These are phyloP conservation scores for Abrostola triplasia DNA, from an alignment of 2,888 invertebrate genomes.

Conservation along the genomic window DNA sequence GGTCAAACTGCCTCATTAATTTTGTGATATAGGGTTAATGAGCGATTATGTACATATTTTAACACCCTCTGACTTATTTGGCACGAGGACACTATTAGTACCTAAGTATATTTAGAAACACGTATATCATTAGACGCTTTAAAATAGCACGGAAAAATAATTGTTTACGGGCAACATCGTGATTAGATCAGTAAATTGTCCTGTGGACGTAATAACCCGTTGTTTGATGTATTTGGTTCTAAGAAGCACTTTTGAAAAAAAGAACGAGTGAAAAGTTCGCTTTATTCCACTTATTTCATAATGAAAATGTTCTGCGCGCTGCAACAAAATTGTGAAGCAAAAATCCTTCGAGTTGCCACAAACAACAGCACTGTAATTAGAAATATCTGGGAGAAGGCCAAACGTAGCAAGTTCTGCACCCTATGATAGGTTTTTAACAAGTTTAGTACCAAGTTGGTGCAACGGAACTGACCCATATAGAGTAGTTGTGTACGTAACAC, in stretches of 20 bases:
- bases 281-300: background rate
- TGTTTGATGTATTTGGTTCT: background rate
- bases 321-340: constrained; percentile 4
- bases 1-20: constrained; percentile 5
- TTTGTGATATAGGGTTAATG: constrained; percentile 6
- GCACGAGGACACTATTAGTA: background rate
- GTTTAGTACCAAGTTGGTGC: constrained; percentile 47
- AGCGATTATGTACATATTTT: constrained; percentile 4
- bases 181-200: background rate
- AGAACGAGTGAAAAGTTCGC: background rate
- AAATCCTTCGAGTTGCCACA: constrained; percentile 19
- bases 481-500: constrained; percentile 35
- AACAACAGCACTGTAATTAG: constrained; percentile 37
- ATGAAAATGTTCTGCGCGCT: background rate
- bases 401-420: constrained; percentile 40
- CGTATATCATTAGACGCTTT: constrained; percentile 1
- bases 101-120: background rate
- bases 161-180: background rate
- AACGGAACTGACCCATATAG: constrained; percentile 59
- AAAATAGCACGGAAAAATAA: background rate
- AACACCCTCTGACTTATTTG: constrained; percentile 3
- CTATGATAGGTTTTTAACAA: constrained; percentile 54
- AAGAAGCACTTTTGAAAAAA: background rate
- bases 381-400: constrained; percentile 40
- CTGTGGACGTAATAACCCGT: background rate